phyloP scores from a whole-genome alignment of 1,140 invertebrate genomes.

The Drosophila melanica region DNA sequence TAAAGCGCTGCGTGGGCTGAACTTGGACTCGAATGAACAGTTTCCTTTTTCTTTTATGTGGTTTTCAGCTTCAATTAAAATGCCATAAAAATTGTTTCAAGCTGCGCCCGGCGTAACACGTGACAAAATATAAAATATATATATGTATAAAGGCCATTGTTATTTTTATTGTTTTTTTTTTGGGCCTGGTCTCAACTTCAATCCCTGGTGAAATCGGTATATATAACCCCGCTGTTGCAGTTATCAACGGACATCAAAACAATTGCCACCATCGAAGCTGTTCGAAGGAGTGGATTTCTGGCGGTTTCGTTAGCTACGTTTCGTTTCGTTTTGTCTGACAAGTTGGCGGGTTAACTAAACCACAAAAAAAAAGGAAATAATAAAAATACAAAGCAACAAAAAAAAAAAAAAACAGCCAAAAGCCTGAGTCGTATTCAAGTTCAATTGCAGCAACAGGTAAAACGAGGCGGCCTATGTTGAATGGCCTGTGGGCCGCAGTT shows the following conservation, averaged over 20 bases:
- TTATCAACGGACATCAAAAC: conserved; percentile 77
- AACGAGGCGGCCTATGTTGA: conserved; percentile 7
- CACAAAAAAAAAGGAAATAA: conserved; percentile 4
- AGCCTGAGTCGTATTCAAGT: conserved; percentile 51
- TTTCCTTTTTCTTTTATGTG: conserved; percentile 30
- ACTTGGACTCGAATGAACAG: conserved; percentile 19
- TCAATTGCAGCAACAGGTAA: conserved; percentile 77
- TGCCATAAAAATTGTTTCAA: conserved; percentile 62
- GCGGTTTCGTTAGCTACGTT: conserved; percentile 40
- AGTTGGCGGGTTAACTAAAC: conserved; percentile 69
- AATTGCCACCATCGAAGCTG: conserved; percentile 70
- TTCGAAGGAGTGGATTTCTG: conserved; percentile 9
- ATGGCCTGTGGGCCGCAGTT: conserved; percentile 47
- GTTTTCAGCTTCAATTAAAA: conserved; percentile 68
- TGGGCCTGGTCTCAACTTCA: conserved; percentile 27
- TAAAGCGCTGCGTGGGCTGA: conserved; percentile 58
- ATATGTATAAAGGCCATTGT: conserved; percentile 60
- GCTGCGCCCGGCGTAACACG: conserved; percentile 46
- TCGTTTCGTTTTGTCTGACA: conserved; percentile 72
- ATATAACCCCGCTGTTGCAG: conserved; percentile 53
- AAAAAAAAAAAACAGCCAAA: conserved; percentile 3
- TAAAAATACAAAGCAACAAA: conserved; percentile 20
- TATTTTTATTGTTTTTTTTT: conserved; percentile 47
- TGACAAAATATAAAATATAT: conserved; percentile 58
- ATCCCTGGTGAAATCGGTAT: conserved; percentile 50